Conservation (phyloP, 2,888 invertebrate genomes). For the Sussaba pulchella region DNA sequence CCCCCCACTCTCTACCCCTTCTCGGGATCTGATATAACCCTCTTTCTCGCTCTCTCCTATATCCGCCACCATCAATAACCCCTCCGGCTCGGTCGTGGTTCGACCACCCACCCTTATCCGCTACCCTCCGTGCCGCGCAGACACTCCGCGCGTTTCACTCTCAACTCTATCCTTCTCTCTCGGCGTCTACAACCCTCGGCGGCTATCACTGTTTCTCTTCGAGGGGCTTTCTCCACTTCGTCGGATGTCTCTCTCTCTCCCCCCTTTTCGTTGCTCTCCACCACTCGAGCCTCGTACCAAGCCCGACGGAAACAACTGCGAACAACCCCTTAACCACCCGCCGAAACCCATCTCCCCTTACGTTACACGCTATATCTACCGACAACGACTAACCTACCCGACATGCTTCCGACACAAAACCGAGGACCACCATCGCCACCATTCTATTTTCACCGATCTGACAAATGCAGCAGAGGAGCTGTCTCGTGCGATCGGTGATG, state of each 20-base stretch:
- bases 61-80: constrained; percentile 82
- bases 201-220: constrained; percentile 48
- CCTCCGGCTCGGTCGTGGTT: constrained; percentile 64
- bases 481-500: neutral
- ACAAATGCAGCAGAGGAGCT: constrained; percentile 34
- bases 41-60: constrained; percentile 55
- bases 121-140: constrained; percentile 42
- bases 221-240: constrained; percentile 32
- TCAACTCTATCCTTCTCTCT: constrained; percentile 54
- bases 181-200: constrained; percentile 2
- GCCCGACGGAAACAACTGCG: constrained; percentile 3
- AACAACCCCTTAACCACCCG: constrained; percentile 36
- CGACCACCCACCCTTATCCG: constrained; percentile 65
- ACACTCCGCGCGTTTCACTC: constrained; percentile 40
- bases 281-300: constrained; percentile 15
- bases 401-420: constrained; percentile 31
- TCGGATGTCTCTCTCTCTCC: constrained; percentile 38
- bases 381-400: constrained; percentile 36
- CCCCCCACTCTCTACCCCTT: constrained; percentile 60
- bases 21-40: constrained; percentile 49
- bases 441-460: constrained; percentile 39
- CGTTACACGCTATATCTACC: neutral
- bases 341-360: constrained; percentile 47
- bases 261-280: constrained; percentile 1
- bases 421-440: neutral